These are phyloP conservation scores for Podocnemis expansa DNA, from an alignment of 2,113 vertebrate genomes.

Conservation along the genomic window DNA sequence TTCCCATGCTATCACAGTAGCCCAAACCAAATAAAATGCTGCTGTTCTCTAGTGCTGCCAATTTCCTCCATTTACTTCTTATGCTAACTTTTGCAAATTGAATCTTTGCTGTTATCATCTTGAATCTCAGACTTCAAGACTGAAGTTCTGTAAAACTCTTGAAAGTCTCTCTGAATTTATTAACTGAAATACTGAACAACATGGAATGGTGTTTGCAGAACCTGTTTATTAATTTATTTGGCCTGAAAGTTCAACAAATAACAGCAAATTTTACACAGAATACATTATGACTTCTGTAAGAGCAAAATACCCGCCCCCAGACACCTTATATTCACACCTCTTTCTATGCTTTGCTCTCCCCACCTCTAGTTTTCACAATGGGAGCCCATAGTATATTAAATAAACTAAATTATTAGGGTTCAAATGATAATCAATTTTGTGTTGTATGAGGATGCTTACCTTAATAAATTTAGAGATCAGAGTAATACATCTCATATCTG, in stretches of 20 bases:
- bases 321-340: background rate
- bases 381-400: background rate
- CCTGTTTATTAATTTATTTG: background rate
- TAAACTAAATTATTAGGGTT: background rate
- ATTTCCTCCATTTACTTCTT: background rate
- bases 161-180: background rate
- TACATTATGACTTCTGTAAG: background rate
- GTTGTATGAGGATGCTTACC: background rate
- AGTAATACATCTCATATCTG: background rate
- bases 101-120: background rate
- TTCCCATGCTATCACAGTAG: background rate
- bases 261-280: background rate
- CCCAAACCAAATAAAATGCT: background rate
- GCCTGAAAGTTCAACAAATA: background rate
- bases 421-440: background rate
- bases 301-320: background rate
- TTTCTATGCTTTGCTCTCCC: background rate
- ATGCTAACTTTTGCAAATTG: background rate
- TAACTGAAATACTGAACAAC: background rate
- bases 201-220: background rate
- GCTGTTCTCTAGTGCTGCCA: background rate
- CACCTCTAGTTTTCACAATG: background rate
- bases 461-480: background rate
- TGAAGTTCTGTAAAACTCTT: background rate
- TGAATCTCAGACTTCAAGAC: conserved; percentile 19